phyloP scores from a whole-genome alignment of 2,797 vertebrate genomes.

The Acestrorhynchus altus region DNA sequence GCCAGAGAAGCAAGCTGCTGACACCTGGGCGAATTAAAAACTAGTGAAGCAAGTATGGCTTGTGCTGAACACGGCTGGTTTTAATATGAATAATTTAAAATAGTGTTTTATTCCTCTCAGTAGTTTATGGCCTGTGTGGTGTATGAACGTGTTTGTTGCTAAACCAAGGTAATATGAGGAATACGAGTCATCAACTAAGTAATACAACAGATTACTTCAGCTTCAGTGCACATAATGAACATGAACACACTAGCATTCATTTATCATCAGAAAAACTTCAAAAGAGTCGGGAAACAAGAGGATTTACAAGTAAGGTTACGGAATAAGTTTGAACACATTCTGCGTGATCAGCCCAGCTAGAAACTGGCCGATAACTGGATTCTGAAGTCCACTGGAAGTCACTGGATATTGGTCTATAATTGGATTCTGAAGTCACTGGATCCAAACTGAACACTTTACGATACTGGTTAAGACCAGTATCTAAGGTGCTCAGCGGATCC shows the following conservation, averaged over 20 bases:
- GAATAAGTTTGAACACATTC: too few relatives aligned
- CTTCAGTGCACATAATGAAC: neutral
- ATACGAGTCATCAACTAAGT: neutral
- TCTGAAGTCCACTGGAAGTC: too few relatives aligned
- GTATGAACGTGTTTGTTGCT: neutral
- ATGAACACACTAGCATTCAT: neutral
- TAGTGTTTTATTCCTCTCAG: neutral
- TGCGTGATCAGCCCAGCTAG: too few relatives aligned
- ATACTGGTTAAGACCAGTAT: too few relatives aligned
- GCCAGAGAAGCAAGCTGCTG: neutral
- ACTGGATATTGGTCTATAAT: too few relatives aligned
- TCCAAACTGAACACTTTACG: too few relatives aligned
- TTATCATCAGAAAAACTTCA: too few relatives aligned
- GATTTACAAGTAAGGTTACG: too few relatives aligned
- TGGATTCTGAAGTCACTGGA: too few relatives aligned
- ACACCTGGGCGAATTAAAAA: neutral
- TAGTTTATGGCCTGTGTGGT: neutral
- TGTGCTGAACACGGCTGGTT: neutral
- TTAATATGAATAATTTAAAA: neutral
- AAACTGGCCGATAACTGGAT: too few relatives aligned
- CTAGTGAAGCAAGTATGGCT: neutral
- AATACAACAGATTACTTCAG: neutral
- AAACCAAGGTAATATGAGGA: neutral
- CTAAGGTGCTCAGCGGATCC: too few relatives aligned
- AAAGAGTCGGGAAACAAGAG: too few relatives aligned